These are phyloP conservation scores for Andrena haemorrhoa DNA, from an alignment of 2,888 invertebrate species.

Conservation along the genomic window DNA sequence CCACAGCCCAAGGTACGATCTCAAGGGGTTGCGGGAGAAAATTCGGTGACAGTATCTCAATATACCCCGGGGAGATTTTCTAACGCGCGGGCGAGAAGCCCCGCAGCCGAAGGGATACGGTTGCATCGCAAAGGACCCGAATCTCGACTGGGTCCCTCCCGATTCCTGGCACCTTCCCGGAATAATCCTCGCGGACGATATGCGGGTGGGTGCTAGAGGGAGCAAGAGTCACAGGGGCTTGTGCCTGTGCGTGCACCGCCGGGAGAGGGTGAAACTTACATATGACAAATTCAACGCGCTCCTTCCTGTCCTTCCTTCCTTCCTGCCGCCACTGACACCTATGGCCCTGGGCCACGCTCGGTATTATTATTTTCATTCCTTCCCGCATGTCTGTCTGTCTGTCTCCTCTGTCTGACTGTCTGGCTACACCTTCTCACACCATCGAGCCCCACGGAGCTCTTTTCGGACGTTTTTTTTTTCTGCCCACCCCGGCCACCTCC, in stretches of 20 bases:
- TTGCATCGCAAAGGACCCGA: slow-evolving; percentile 75
- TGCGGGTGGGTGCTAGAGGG: slow-evolving; percentile 41
- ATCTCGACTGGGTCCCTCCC: slow-evolving; percentile 67
- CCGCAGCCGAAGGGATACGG: slow-evolving; percentile 51
- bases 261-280: slow-evolving; percentile 77
- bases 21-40: slow-evolving; percentile 68
- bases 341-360: slow-evolving; percentile 81
- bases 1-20: slow-evolving; percentile 55
- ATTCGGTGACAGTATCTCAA: slow-evolving; percentile 80
- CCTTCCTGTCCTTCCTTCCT: slow-evolving; percentile 74
- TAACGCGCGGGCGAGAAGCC: slow-evolving; percentile 62
- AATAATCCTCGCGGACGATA: slow-evolving; percentile 72
- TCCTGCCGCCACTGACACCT: slow-evolving; percentile 80
- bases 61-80: slow-evolving; percentile 78
- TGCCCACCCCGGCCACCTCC: slow-evolving; percentile 45
- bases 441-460: slow-evolving; percentile 64
- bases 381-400: slow-evolving; percentile 79
- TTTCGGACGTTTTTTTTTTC: slow-evolving; percentile 69
- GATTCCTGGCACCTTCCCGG: slow-evolving; percentile 69
- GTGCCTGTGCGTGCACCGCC: slow-evolving; percentile 68
- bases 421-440: slow-evolving; percentile 71
- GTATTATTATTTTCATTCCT: slow-evolving; percentile 84
- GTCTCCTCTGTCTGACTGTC: slow-evolving; percentile 73
- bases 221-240: slow-evolving; percentile 31
- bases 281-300: slow-evolving; percentile 81